Base-by-base conservation (phyloP, 1,140 invertebrate genomes). In the Planococcus citri region DNA sequence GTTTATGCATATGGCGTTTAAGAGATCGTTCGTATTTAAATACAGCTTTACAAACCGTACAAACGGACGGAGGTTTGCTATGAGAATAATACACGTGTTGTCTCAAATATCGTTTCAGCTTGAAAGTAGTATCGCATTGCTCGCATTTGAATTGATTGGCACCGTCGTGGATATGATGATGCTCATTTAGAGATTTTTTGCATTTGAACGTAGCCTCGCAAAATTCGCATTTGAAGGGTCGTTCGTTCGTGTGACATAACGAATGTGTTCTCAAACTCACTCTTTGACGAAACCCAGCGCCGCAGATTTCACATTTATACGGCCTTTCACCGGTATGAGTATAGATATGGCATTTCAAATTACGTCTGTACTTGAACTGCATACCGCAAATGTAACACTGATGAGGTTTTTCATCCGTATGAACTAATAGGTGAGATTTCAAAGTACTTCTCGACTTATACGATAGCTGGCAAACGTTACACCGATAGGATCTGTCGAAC, bases 141-240 rank as follows among this genome's bases (percentile, higher is more conserved):
- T 64, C 22, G 20, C 60, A 64, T 64, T 25, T 24, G 22, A 24
- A 64, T 27, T 24, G 10, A 10, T 27, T 64, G 20, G 4, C 6
- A 27, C 10, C 22, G 22, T 17, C 20, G 60, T 64, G 60, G 9
- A 27, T 64, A 10, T 10, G 22, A 24, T 4, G 3, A 27, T 64
- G 60, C 60, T 64, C 60, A 27, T 64, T 64, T 9, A 64, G 60
- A 10, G 22, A 17, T 27, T 64, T 71, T 33, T 69, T 69, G n/a
- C 68, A 71, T n/a, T 71, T 71, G 72, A 89, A 89, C 1, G 85
- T 82, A 72, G 86, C 85, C 0, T 82, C 81, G 73, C 87, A 88
- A 22, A 84, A 79, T 38, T 83, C 82, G 73, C 87, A 88, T 57
- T 83, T 81, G 72, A 85, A 88, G 14, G 84, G 86, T 70, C 86